Evolutionary conservation across 2,888 invertebrate genomes (phyloP).

Genomic region (Leptogaster cylindrica): DNA sequence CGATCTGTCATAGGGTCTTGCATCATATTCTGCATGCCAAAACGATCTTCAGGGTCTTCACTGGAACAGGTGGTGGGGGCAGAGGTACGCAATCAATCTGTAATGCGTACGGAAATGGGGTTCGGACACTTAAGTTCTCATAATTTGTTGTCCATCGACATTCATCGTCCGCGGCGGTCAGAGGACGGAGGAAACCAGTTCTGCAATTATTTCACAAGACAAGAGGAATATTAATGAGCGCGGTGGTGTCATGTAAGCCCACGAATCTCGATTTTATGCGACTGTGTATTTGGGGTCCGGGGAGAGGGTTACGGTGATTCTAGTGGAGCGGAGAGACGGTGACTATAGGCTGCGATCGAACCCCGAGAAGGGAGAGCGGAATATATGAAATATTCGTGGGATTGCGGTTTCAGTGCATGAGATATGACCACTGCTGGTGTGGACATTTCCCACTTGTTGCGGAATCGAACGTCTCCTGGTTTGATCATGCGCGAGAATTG

Average conservation of each 20-base stretch:
- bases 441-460: constrained; percentile 7
- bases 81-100: constrained; percentile 7
- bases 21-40: background rate
- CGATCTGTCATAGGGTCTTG: background rate
- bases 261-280: constrained; percentile 1
- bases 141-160: constrained; percentile 22
- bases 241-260: background rate
- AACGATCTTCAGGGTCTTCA: background rate
- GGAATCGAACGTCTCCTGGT: background rate
- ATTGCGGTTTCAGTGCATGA: constrained; percentile 6
- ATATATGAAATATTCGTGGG: constrained; percentile 21
- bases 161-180: background rate
- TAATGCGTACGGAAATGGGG: constrained; percentile 2
- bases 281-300: background rate
- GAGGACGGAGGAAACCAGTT: constrained; percentile 4
- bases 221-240: background rate
- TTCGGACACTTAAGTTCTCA: background rate
- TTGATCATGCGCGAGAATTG: constrained; percentile 1
- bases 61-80: background rate
- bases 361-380: background rate
- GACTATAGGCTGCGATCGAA: background rate
- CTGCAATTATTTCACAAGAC: background rate
- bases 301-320: too few species aligned
- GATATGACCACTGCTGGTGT: constrained; percentile 12
- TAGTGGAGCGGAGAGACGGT: background rate